Evolutionary conservation across 2,797 vertebrate genomes (phyloP).

Genomic region (Coregonus sp.): DNA sequence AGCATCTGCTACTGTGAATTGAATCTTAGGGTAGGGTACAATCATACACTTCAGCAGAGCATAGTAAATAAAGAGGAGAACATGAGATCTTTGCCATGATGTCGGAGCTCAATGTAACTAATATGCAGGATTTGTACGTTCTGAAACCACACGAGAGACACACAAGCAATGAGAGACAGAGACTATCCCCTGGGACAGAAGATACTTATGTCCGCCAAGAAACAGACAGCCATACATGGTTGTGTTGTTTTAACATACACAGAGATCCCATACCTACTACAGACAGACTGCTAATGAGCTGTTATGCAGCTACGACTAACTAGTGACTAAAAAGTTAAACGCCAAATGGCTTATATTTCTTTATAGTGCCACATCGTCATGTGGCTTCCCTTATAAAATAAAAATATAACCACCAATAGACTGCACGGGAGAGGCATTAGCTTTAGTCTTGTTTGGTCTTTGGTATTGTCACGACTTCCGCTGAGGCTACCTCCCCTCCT

Average conservation of each 20-base stretch:
- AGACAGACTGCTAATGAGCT: conserved; percentile 55
- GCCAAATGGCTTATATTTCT: background rate
- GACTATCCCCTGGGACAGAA: conserved; percentile 48
- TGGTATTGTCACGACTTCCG: background rate
- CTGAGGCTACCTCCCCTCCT: no score
- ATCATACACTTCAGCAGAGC: conserved; percentile 30
- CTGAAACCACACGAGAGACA: conserved; percentile 61
- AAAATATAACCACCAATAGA: background rate
- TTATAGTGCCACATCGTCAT: background rate
- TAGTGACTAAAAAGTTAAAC: background rate
- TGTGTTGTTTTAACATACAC: conserved; percentile 54
- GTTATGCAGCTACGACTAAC: conserved; percentile 12
- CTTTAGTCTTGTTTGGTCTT: background rate
- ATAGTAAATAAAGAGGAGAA: conserved; percentile 13
- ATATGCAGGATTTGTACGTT: conserved; percentile 41
- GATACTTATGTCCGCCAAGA: conserved; percentile 68
- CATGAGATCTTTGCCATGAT: conserved; percentile 20
- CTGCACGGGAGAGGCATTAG: background rate
- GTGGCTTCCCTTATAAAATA: background rate
- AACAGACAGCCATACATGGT: conserved; percentile 63
- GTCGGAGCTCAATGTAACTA: conserved; percentile 32
- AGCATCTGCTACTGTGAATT: conserved; percentile 17
- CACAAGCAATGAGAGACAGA: conserved; percentile 52
- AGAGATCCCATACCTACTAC: conserved; percentile 51
- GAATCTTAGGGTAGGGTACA: conserved; percentile 14